These are phyloP conservation scores for Trissonchulus latispiculum DNA, from an alignment of 2,888 invertebrate genomes.

Conservation along the genomic window DNA sequence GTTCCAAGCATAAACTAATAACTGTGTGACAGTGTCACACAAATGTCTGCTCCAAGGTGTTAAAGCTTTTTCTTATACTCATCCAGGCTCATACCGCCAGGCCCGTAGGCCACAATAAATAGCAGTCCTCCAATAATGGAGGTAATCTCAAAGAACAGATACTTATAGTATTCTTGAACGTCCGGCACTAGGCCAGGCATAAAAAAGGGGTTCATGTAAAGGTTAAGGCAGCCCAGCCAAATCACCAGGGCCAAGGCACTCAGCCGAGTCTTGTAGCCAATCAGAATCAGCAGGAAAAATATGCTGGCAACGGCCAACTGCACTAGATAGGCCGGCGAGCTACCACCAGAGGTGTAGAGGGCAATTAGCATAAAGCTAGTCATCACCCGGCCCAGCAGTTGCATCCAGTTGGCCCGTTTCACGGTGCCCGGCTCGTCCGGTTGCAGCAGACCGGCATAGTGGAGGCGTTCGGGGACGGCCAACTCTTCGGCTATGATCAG, in stretches of 20 bases:
- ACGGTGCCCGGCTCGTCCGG: not conserved
- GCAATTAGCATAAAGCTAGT: not conserved
- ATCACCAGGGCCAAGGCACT: constrained; percentile 81
- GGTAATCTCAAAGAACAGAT: not conserved
- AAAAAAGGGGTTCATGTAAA: constrained; percentile 67
- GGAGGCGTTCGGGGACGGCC: not conserved
- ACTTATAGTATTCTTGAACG: not conserved
- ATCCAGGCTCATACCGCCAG: not conserved
- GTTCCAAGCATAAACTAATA: no score
- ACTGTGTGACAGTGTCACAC: no score
- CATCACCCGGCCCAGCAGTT: not conserved
- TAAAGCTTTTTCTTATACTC: not conserved
- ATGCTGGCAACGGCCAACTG: not conserved
- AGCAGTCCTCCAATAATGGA: not conserved
- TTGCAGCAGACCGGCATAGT: not conserved
- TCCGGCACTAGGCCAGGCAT: not conserved
- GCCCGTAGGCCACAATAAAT: not conserved
- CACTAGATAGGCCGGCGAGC: not conserved
- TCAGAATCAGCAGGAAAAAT: constrained; percentile 9
- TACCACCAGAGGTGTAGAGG: not conserved
- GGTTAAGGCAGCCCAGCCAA: constrained; percentile 71
- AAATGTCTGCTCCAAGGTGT: no score
- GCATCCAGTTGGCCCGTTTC: not conserved
- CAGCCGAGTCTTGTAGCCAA: constrained; percentile 80
- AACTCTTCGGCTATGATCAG: not conserved